phyloP scores from a whole-genome alignment of 2,888 invertebrate genomes.

The Melipona bicolor region DNA sequence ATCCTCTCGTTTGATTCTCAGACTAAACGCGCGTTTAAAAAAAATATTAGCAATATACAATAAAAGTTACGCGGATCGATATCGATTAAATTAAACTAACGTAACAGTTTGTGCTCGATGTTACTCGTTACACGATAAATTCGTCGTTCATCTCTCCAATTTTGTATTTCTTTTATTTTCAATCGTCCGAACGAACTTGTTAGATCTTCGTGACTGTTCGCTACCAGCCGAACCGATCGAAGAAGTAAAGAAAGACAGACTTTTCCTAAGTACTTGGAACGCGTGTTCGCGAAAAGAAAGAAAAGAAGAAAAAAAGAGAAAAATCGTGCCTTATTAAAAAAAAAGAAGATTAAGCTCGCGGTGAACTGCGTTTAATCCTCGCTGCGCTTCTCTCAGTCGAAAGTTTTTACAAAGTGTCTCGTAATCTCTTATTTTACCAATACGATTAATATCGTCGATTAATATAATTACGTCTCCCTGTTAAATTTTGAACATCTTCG shows the following conservation, averaged over 20 bases:
- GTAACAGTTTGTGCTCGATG: too few relatives aligned
- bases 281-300: background rate
- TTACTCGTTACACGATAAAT: background rate
- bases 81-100: too few relatives aligned
- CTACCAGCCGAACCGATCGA: background rate
- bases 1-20: background rate
- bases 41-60: too few relatives aligned
- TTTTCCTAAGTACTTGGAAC: slow-evolving; percentile 51
- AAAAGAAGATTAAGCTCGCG: background rate
- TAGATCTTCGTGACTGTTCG: background rate
- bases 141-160: background rate
- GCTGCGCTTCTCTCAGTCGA: too few relatives aligned
- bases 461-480: too few relatives aligned
- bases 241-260: slow-evolving; percentile 4
- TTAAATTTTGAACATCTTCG: too few relatives aligned
- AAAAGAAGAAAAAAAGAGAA: background rate
- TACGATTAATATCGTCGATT: too few relatives aligned
- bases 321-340: background rate
- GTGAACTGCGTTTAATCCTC: background rate
- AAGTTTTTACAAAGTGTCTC: too few relatives aligned
- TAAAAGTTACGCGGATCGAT: too few relatives aligned
- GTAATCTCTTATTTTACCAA: too few relatives aligned
- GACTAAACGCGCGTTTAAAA: background rate
- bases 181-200: too few relatives aligned
- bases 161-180: too few relatives aligned